Evolutionary conservation across 1,140 invertebrate species (phyloP).

Genomic region (Listronotus bonariensis): DNA sequence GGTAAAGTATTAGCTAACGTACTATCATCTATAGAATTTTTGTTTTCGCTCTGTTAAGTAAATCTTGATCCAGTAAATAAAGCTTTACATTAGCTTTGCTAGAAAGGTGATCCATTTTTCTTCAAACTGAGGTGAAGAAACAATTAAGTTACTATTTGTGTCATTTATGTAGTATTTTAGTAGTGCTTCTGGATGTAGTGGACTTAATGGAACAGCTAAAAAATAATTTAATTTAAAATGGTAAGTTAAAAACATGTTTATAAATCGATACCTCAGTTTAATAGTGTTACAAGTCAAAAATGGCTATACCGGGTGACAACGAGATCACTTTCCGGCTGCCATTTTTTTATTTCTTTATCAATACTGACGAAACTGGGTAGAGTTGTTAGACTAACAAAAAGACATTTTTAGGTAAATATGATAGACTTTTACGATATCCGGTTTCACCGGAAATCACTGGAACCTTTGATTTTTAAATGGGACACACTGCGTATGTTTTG

Average conservation of each 20-base stretch:
- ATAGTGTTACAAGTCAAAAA: too few relatives aligned
- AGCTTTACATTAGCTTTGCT: slow-evolving; percentile 61
- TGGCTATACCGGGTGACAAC: too few relatives aligned
- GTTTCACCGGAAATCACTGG: too few relatives aligned
- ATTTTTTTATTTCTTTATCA: too few relatives aligned
- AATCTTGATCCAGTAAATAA: slow-evolving; percentile 64
- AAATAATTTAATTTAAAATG: slow-evolving; percentile 44
- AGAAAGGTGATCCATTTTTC: slow-evolving; percentile 64
- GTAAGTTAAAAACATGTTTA: background rate
- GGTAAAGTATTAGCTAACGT: slow-evolving; percentile 54
- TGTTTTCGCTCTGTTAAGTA: slow-evolving; percentile 55
- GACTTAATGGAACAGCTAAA: slow-evolving; percentile 71
- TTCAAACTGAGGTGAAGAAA: slow-evolving; percentile 69
- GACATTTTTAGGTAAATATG: too few relatives aligned
- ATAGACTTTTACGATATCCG: too few relatives aligned
- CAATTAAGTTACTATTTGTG: slow-evolving; percentile 68
- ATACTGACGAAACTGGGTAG: too few relatives aligned
- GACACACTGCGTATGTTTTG: too few relatives aligned
- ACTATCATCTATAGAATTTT: slow-evolving; percentile 51
- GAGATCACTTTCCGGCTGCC: too few relatives aligned
- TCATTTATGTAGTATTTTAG: slow-evolving; percentile 80
- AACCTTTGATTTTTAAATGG: too few relatives aligned
- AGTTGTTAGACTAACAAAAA: too few relatives aligned
- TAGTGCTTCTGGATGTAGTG: slow-evolving; percentile 67
- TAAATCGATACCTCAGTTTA: too few relatives aligned